Evolutionary conservation across 2,113 vertebrate species (phyloP), one percentile per base, ranked within the genome.

Genomic region (Saguinus midas): DNA sequence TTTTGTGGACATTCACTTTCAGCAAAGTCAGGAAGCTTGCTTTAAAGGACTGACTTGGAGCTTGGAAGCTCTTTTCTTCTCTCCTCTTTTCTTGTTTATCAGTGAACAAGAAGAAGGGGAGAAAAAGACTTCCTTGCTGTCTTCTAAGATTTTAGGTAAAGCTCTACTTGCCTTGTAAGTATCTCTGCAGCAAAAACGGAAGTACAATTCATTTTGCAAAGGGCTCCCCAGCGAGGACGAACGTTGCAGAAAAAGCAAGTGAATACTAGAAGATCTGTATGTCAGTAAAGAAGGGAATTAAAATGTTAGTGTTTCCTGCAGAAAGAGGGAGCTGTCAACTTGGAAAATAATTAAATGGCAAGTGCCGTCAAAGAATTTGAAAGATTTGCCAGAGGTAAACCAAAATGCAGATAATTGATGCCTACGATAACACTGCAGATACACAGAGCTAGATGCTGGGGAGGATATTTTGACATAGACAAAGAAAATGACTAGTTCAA

Each of bases 231-330:
- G 43, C 43, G 48, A n/a, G 14, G 2, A 35, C 3, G 13, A 73
- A 40, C 6, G 27, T 2, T 40, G 21, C n/a, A 55, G n/a, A 57
- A 18, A 68, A 92, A 81, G 50, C 58, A 87, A 52, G 61, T 5
- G 5, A 66, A 93, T 73, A 58, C 27, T 21, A 32, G 16, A 37
- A 72, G 82, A 35, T 25, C 8, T 27, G 5, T 23, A 14, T 29
- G 29, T 61, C 91, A 52, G 55, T 32, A 55, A 87, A 83, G 72
- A 18, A 61, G 75, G 29, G 52, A 70, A 83, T 81, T 50, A 50
- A 96, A 82, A 95, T 35, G 21, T 79, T 92, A 92, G 58, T 76
- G 25, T 86, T 76, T 90, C 85, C 76, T 89, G 52, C 35, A 73
- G 29, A 82, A 90, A 27, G n/a, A 70, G 66, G n/a, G 18, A 88